Conservation (phyloP, 2,888 invertebrate genomes). For the Pachydiplax longipennis region DNA sequence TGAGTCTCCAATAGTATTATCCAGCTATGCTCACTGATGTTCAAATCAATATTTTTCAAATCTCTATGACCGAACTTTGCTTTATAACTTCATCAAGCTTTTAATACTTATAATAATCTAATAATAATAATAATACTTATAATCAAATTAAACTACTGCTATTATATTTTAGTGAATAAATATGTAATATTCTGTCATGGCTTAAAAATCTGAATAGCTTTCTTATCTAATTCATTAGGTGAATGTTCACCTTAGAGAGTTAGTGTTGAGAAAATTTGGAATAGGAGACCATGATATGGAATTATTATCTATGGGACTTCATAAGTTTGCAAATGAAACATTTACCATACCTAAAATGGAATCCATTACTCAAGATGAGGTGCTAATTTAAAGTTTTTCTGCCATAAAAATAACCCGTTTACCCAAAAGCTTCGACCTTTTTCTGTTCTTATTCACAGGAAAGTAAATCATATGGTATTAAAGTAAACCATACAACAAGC, state of each 20-base stretch:
- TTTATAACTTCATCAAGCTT: no score
- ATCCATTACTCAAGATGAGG: not conserved
- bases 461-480: not conserved
- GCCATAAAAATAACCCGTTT: not conserved
- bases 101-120: no score
- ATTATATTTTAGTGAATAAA: not conserved
- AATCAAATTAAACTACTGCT: not conserved
- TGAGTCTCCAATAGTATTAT: not conserved
- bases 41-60: not conserved
- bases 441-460: not conserved
- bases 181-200: not conserved
- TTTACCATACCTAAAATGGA: not conserved
- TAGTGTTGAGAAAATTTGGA: conserved; percentile 1
- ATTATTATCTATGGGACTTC: not conserved
- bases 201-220: not conserved
- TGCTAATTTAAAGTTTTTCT: not conserved
- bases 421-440: no score
- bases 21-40: not conserved
- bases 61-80: not conserved
- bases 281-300: not conserved
- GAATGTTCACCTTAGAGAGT: not conserved
- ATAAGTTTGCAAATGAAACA: not conserved
- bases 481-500: not conserved
- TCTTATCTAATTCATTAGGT: not conserved
- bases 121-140: no score